Evolutionary conservation across 2,888 invertebrate genomes (phyloP).

Genomic region (Autographa gamma): DNA sequence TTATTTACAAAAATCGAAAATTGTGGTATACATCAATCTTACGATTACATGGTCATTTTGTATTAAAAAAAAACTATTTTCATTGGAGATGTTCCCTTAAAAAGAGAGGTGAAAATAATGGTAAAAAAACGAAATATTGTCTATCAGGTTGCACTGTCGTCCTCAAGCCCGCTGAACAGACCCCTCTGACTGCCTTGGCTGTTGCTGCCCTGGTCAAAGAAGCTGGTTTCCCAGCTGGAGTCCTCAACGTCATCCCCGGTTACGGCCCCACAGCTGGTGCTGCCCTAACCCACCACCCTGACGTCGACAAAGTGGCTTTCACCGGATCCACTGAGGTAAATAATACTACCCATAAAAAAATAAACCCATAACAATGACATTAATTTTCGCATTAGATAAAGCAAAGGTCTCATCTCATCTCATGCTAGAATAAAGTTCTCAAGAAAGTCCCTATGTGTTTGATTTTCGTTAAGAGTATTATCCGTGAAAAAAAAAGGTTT

Average conservation of each 20-base stretch:
- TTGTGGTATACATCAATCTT: too few relatives aligned
- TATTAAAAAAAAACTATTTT: too few relatives aligned
- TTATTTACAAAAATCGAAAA: neutral
- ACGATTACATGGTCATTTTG: too few relatives aligned
- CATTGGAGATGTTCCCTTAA: neutral
- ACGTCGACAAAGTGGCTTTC: conserved; percentile 96
- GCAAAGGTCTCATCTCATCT: too few relatives aligned
- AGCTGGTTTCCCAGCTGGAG: conserved; percentile 97
- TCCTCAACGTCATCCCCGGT: conserved; percentile 96
- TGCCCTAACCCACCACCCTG: conserved; percentile 91
- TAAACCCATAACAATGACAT: too few relatives aligned
- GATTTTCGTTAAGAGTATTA: too few relatives aligned
- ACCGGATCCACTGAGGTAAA: conserved; percentile 82
- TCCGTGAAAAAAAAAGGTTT: too few relatives aligned
- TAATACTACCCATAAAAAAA: too few relatives aligned
- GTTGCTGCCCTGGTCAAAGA: conserved; percentile 95
- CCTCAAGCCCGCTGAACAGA: conserved; percentile 98
- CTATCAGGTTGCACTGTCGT: conserved; percentile 92
- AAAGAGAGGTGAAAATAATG: neutral
- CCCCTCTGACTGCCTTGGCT: conserved; percentile 96
- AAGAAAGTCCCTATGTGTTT: too few relatives aligned
- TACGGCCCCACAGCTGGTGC: conserved; percentile 94
- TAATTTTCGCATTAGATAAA: too few relatives aligned
- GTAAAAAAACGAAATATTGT: neutral
- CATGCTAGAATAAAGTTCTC: too few relatives aligned